Conservation (phyloP, 2,797 vertebrate species). For the Fringilla coelebs region DNA sequence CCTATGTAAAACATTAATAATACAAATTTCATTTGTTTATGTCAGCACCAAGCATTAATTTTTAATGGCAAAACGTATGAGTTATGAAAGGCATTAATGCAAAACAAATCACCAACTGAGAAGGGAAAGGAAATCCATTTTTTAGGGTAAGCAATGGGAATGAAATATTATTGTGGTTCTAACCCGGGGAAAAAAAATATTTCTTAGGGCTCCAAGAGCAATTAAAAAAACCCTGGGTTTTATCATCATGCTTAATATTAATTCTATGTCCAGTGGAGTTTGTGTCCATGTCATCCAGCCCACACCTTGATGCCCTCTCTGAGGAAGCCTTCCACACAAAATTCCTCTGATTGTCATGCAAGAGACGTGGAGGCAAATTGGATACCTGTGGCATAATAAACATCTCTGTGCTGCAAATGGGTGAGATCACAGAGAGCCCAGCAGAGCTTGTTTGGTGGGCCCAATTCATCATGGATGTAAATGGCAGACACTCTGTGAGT, state of each 20-base stretch:
- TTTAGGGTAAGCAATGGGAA: conserved; percentile 73
- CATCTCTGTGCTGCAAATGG: background rate
- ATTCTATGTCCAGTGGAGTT: conserved; percentile 1
- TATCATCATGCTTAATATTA: conserved; percentile 49
- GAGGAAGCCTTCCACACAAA: conserved; percentile 42
- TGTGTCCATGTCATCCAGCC: conserved; percentile 20
- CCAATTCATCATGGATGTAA: background rate
- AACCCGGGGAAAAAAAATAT: conserved; percentile 54
- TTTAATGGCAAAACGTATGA: conserved; percentile 81
- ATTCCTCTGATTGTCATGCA: conserved; percentile 45
- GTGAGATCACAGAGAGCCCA: background rate
- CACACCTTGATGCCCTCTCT: conserved; percentile 7
- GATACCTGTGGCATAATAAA: background rate
- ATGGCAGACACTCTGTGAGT: background rate
- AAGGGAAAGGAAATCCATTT: conserved; percentile 79
- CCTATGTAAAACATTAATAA: conserved; percentile 86
- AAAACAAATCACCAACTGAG: conserved; percentile 81
- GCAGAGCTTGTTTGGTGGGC: background rate
- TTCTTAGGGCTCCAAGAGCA: conserved; percentile 61
- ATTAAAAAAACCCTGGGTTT: conserved; percentile 44
- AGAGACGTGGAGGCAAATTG: background rate
- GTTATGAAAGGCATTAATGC: conserved; percentile 84
- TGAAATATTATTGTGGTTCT: conserved; percentile 75
- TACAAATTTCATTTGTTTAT: conserved; percentile 85
- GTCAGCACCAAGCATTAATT: conserved; percentile 80